Conservation (phyloP, 2,797 vertebrate genomes). For the Notolepis coatsorum region DNA sequence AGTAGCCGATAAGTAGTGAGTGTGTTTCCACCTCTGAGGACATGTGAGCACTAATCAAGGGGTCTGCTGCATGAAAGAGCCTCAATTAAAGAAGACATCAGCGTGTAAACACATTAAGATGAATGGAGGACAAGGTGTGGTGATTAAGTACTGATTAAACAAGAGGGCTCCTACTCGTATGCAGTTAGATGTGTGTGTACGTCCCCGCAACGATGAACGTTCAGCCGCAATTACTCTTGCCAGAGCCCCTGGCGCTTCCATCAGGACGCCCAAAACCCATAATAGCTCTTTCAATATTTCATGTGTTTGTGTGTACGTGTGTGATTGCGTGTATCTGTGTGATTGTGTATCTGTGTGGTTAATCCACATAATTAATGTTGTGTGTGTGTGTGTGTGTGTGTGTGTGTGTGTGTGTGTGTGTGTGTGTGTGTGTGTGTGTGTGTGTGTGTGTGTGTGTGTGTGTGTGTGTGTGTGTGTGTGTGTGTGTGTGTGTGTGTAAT, state of each 20-base stretch:
- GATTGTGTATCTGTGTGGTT: not conserved
- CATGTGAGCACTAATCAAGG: too few relatives aligned
- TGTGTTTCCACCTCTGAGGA: too few relatives aligned
- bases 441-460: not conserved
- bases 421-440: too few relatives aligned
- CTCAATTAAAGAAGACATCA: conserved; percentile 22
- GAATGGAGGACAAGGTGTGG: conserved; percentile 44
- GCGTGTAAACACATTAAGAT: conserved; percentile 45
- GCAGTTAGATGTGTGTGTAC: conserved; percentile 66
- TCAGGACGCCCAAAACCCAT: conserved; percentile 50
- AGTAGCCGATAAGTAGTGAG: too few relatives aligned
- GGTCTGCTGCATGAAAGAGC: too few relatives aligned
- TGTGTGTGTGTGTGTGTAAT: too few relatives aligned
- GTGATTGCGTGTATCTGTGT: conserved; percentile 6
- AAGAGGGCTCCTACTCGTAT: conserved; percentile 46
- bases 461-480: not conserved
- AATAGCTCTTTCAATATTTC: conserved; percentile 56
- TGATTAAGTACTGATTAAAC: conserved; percentile 73
- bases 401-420: not conserved
- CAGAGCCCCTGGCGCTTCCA: conserved; percentile 54
- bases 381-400: conserved; percentile 7
- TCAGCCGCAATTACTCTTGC: conserved; percentile 65
- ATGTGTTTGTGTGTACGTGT: conserved; percentile 2
- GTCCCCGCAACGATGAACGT: conserved; percentile 65
- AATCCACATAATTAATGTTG: too few relatives aligned